Percentiles rank a stretch among this genome's conserved stretches.
phyloP scores from a whole-genome alignment of 2,113 vertebrate species.

The Eptesicus fuscus region DNA sequence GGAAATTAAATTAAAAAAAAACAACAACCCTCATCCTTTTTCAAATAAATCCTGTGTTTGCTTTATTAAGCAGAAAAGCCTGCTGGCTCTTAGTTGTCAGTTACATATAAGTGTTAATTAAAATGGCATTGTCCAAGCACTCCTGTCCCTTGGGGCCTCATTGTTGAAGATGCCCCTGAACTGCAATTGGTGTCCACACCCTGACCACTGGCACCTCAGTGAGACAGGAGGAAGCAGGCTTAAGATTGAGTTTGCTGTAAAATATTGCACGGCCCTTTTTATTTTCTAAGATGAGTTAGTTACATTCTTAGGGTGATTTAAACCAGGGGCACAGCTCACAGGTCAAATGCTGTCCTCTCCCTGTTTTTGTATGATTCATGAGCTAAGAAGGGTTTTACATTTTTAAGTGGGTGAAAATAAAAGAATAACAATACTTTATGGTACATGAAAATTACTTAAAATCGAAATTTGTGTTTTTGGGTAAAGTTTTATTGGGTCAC shows the following conservation, averaged over 20 bases:
- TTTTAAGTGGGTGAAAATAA: neutral
- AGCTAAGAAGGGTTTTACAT: neutral
- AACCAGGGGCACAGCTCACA: fast-evolving
- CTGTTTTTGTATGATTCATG: neutral
- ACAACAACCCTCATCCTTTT: neutral
- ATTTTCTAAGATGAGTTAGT: neutral
- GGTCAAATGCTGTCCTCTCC: neutral
- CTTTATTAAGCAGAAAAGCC: constrained; percentile 31
- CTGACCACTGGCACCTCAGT: no score
- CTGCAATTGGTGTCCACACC: neutral
- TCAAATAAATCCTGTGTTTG: constrained; percentile 64
- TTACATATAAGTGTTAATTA: constrained; percentile 62
- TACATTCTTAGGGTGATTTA: neutral
- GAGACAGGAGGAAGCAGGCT: neutral
- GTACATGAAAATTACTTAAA: neutral
- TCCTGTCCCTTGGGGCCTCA: neutral
- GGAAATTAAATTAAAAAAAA: constrained; percentile 39
- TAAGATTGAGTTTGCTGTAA: neutral
- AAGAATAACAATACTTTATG: neutral
- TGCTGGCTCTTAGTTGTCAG: constrained; percentile 30
- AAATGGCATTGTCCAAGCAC: neutral
- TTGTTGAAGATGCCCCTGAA: neutral
- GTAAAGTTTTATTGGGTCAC: neutral
- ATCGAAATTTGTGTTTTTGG: neutral
- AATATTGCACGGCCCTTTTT: neutral